A percentile compares a stretch with the other conserved stretches of the same genome.
phyloP scores from a whole-genome alignment of 23 tunicate genomes.

The Phallusia fumigata region DNA sequence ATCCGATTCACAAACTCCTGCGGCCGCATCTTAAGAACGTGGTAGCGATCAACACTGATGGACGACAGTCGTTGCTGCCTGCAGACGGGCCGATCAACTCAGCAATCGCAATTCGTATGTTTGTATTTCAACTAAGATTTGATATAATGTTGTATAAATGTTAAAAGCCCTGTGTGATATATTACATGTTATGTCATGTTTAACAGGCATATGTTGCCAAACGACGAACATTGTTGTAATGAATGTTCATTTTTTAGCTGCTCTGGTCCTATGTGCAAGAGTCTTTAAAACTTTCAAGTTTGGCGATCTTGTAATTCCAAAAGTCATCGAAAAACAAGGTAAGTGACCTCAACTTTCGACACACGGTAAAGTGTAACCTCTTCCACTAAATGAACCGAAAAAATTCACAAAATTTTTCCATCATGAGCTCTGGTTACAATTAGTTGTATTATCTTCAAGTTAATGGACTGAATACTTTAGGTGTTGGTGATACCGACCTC shows the following conservation, averaged over 20 bases:
- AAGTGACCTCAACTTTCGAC: neutral
- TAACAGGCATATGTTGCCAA: too few species aligned
- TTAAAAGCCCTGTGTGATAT: too few species aligned
- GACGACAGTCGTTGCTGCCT: constrained; percentile 25
- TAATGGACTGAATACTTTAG: constrained; percentile 6
- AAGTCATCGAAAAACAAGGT: constrained; percentile 38
- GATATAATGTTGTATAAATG: too few species aligned
- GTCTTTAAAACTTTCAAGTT: constrained; percentile 27
- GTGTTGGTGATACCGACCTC: constrained; percentile 32
- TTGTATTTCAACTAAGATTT: too few species aligned
- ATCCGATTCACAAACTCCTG: constrained; percentile 65
- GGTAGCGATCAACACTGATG: constrained; percentile 40
- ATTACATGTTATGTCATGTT: too few species aligned
- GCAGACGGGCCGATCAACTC: neutral
- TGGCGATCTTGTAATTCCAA: constrained; percentile 32
- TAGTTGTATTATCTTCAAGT: too few species aligned
- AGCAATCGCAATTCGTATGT: constrained; percentile 25
- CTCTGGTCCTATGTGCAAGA: neutral
- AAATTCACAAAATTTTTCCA: too few species aligned
- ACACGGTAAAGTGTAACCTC: neutral
- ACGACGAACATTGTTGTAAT: too few species aligned
- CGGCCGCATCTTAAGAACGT: constrained; percentile 54
- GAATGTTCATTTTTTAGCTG: neutral
- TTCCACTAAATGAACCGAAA: neutral
- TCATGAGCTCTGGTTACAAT: too few species aligned